A percentile compares a stretch with the other conserved stretches of the same genome.
These are phyloP conservation scores for Oedothorax gibbosus DNA, from an alignment of 1,140 invertebrate species.

Conservation along the genomic window DNA sequence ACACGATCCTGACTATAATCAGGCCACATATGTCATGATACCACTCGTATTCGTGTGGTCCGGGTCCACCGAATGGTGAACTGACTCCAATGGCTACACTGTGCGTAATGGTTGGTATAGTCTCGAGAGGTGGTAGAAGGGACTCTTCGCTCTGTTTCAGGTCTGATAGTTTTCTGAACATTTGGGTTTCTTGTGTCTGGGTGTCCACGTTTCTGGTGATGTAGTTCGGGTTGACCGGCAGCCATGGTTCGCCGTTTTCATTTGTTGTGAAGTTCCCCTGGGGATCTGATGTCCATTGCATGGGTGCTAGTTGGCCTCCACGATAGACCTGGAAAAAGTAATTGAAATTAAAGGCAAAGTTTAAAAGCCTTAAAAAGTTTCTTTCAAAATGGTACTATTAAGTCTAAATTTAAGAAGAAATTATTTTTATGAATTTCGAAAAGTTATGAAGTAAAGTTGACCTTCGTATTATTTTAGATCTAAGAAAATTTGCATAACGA, in stretches of 20 bases:
- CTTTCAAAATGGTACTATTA: too few species aligned
- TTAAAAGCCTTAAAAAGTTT: too few species aligned
- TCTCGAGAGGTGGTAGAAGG: not conserved
- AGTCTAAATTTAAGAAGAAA: too few species aligned
- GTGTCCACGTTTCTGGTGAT: slow-evolving; percentile 41
- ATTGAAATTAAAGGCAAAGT: too few species aligned
- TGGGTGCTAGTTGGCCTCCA: slow-evolving; percentile 61
- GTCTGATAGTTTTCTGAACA: slow-evolving; percentile 8
- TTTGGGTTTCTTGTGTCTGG: not conserved
- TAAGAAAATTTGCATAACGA: too few species aligned
- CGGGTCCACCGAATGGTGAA: not conserved
- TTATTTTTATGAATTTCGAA: too few species aligned
- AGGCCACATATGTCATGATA: slow-evolving; percentile 9
- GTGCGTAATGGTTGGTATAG: not conserved
- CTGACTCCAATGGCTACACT: not conserved
- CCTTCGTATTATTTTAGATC: too few species aligned
- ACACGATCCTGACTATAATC: not conserved
- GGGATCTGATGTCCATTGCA: slow-evolving; percentile 60
- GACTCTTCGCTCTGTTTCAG: slow-evolving; percentile 16
- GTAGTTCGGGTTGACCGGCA: slow-evolving; percentile 59
- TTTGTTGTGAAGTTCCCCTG: slow-evolving; percentile 54
- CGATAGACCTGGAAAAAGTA: slow-evolving; percentile 42
- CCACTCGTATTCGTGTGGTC: not conserved
- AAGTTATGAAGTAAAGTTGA: too few species aligned
- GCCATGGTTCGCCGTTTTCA: slow-evolving; percentile 38